Percentiles rank a stretch among this genome's conserved stretches.
These are phyloP conservation scores for Cheilosia vulpina DNA, from an alignment of 2,888 invertebrate species.

Conservation along the genomic window DNA sequence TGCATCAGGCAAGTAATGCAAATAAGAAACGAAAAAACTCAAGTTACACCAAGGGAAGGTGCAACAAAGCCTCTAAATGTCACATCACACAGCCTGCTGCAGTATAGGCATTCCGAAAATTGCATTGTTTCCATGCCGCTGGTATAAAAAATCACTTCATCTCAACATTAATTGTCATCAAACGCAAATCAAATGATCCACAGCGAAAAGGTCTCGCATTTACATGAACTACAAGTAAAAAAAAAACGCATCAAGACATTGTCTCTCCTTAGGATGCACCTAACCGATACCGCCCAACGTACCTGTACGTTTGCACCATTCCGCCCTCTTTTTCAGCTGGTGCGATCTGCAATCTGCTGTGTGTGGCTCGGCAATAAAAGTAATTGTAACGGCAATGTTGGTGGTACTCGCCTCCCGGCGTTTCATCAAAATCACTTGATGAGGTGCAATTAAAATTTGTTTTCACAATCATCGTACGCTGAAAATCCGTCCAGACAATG, in stretches of 20 bases:
- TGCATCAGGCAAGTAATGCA: not conserved
- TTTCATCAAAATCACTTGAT: conserved; percentile 53
- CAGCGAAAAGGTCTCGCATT: conserved; percentile 63
- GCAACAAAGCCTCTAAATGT: conserved; percentile 62
- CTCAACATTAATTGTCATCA: conserved; percentile 34
- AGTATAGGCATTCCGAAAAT: conserved; percentile 45
- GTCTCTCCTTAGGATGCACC: conserved; percentile 26
- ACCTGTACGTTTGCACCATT: conserved; percentile 13
- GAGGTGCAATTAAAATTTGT: conserved; percentile 66
- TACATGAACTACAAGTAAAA: conserved; percentile 39
- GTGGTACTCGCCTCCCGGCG: conserved; percentile 9
- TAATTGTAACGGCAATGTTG: conserved; percentile 65
- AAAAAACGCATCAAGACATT: not conserved
- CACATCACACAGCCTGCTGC: conserved; percentile 24
- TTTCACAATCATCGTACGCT: conserved; percentile 30
- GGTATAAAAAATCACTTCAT: conserved; percentile 35
- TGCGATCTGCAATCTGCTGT: conserved; percentile 13
- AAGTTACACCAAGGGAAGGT: conserved; percentile 47
- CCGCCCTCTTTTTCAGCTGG: not conserved
- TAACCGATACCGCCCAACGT: conserved; percentile 23
- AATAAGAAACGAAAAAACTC: not conserved
- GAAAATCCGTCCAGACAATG: conserved; percentile 52
- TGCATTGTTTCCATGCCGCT: conserved; percentile 37
- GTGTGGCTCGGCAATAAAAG: conserved; percentile 52
- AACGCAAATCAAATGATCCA: conserved; percentile 49